Evolutionary conservation across 1,140 invertebrate species (phyloP).

Genomic region (Brachionus paranguensis): DNA sequence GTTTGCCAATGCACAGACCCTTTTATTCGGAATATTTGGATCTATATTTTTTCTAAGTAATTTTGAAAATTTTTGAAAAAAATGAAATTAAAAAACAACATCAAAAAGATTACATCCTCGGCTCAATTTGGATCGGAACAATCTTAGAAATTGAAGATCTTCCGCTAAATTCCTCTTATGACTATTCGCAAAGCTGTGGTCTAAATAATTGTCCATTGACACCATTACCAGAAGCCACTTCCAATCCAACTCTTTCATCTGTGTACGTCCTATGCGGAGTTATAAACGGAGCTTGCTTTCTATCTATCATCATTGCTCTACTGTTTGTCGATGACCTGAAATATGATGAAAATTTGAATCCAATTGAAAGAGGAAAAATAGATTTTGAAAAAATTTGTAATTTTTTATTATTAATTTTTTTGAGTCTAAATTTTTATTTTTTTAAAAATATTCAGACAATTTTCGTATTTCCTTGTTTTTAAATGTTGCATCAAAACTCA

Average conservation of each 20-base stretch:
- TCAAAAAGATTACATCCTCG: constrained; percentile 22
- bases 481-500: too few relatives aligned
- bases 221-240: constrained; percentile 9
- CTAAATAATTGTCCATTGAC: constrained; percentile 25
- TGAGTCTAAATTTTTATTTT: neutral
- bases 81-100: neutral
- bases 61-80: neutral
- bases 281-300: constrained; percentile 23
- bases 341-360: constrained; percentile 26
- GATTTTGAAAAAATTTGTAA: constrained; percentile 12
- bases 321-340: constrained; percentile 26
- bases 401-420: neutral
- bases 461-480: too few relatives aligned
- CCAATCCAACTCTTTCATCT: neutral
- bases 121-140: constrained; percentile 29
- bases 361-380: neutral
- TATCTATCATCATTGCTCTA: neutral
- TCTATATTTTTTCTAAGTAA: constrained; percentile 35
- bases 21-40: constrained; percentile 16
- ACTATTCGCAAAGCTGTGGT: constrained; percentile 15
- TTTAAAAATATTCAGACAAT: neutral
- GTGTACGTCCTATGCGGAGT: neutral
- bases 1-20: constrained; percentile 5
- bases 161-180: constrained; percentile 7
- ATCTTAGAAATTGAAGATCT: constrained; percentile 32